phyloP scores from a whole-genome alignment of 2,113 vertebrate species.

The Entomyzon cyanotis region DNA sequence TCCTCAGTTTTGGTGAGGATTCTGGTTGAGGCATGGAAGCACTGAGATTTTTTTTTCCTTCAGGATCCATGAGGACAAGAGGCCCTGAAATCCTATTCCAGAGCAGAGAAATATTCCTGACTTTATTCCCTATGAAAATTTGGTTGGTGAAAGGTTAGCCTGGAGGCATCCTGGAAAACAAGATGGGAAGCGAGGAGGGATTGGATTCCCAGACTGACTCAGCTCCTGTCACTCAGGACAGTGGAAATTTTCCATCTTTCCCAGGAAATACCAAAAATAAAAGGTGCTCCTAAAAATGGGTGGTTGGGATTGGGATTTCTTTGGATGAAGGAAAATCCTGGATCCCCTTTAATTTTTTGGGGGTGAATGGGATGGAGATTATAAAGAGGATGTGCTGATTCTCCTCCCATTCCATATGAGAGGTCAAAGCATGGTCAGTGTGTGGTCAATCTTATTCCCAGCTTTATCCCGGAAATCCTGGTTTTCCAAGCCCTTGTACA shows the following conservation, averaged over 20 bases:
- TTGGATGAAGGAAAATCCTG: accelerated
- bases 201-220: background rate
- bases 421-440: accelerated
- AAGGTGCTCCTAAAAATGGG: background rate
- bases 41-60: background rate
- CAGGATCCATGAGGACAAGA: background rate
- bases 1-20: background rate
- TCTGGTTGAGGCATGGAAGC: background rate
- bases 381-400: background rate
- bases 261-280: background rate
- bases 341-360: accelerated
- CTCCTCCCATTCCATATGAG: background rate
- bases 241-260: background rate
- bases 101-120: background rate
- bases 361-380: too few species aligned
- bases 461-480: background rate
- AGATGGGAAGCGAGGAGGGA: background rate
- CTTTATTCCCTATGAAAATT: background rate
- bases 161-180: background rate
- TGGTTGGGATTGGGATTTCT: too few species aligned
- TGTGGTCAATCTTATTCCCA: accelerated
- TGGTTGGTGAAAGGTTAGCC: background rate
- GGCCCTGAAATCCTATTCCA: background rate
- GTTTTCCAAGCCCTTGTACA: background rate
- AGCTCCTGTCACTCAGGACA: background rate